Conservation (phyloP, 2,888 invertebrate species). For the Chorisops tibialis region DNA sequence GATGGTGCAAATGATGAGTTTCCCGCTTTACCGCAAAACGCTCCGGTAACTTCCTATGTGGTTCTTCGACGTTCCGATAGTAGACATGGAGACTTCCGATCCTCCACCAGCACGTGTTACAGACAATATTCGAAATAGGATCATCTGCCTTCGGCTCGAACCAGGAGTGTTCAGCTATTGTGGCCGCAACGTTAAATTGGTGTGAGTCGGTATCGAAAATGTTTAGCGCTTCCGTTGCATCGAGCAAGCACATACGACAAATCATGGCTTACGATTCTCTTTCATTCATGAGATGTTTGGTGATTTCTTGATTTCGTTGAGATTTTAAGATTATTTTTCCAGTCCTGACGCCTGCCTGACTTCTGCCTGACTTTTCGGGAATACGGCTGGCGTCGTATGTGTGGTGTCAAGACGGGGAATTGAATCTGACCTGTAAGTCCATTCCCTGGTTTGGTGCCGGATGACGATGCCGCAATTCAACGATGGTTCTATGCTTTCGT, state of each 20-base stretch:
- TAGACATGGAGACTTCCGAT: conserved; percentile 46
- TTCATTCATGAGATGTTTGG: too few species aligned
- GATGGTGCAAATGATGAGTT: not conserved
- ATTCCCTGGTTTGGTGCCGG: too few species aligned
- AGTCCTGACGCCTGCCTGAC: too few species aligned
- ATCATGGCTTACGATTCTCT: conserved; percentile 7
- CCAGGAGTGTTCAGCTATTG: conserved; percentile 49
- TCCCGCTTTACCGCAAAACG: not conserved
- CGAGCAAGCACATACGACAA: conserved; percentile 33
- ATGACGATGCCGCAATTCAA: too few species aligned
- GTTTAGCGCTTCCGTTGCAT: conserved; percentile 42
- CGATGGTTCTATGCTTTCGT: too few species aligned
- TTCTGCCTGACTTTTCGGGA: too few species aligned
- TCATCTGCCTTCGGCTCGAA: conserved; percentile 46
- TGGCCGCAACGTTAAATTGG: conserved; percentile 41
- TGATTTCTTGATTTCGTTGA: too few species aligned
- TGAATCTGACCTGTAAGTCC: too few species aligned
- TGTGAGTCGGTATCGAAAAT: conserved; percentile 44
- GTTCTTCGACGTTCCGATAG: conserved; percentile 44
- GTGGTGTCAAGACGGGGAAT: too few species aligned
- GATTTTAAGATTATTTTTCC: too few species aligned
- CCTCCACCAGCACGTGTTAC: conserved; percentile 45
- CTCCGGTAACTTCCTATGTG: conserved; percentile 45
- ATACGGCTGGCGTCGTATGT: too few species aligned
- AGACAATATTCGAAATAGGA: conserved; percentile 46